phyloP scores from a whole-genome alignment of 2,888 invertebrate species.

The Lutraria lutraria region DNA sequence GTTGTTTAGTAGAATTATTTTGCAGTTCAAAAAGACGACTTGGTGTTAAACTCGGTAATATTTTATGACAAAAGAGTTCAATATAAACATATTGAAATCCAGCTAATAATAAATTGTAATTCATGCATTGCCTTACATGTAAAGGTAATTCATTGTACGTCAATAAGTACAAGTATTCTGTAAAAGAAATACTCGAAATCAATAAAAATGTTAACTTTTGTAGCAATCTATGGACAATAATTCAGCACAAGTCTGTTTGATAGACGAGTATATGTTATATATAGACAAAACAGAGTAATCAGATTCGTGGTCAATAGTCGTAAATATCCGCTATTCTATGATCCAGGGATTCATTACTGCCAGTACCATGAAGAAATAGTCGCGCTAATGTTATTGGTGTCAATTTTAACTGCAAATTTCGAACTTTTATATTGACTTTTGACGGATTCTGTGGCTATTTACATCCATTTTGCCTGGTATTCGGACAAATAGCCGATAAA shows the following conservation, averaged over 20 bases:
- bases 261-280: neutral
- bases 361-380: neutral
- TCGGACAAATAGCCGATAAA: neutral
- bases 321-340: neutral
- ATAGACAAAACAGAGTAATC: neutral
- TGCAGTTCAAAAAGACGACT: too few species aligned
- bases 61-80: too few species aligned
- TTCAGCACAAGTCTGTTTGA: neutral
- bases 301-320: neutral
- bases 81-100: too few species aligned
- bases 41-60: too few species aligned
- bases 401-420: constrained; percentile 8
- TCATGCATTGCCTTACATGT: too few species aligned
- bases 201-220: too few species aligned
- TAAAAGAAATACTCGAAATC: too few species aligned
- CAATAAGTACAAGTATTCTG: too few species aligned
- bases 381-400: neutral
- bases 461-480: neutral
- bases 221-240: too few species aligned
- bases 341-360: neutral
- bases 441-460: neutral
- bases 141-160: too few species aligned
- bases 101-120: too few species aligned
- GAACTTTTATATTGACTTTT: neutral
- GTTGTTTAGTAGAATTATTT: too few species aligned